phyloP scores from a whole-genome alignment of 2,888 invertebrate species.

The Gandaritis pyraliata region DNA sequence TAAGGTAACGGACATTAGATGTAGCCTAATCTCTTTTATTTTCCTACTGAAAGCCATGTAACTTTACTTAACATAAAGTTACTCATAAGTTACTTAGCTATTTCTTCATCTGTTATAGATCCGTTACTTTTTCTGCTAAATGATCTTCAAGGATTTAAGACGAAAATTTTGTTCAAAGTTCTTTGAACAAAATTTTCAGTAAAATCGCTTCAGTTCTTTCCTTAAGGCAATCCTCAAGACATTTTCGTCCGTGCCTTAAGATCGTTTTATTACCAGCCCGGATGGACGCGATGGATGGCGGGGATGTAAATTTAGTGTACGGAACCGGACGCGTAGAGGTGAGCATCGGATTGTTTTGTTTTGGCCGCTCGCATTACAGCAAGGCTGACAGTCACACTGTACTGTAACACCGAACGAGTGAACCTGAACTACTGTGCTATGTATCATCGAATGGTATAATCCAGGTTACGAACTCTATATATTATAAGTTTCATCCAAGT shows the following conservation, averaged over 20 bases:
- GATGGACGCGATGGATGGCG: slow-evolving; percentile 83
- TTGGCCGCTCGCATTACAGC: slow-evolving; percentile 73
- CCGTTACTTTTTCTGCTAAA: background rate
- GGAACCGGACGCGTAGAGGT: slow-evolving; percentile 81
- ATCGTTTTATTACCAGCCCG: slow-evolving; percentile 82
- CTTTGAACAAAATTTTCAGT: background rate
- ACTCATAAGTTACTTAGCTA: no score
- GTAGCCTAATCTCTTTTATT: no score
- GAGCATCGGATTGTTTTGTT: slow-evolving; percentile 83
- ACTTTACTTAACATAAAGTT: no score
- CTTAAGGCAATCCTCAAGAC: slow-evolving; percentile 62
- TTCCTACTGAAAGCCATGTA: no score
- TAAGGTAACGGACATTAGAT: no score
- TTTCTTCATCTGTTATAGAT: background rate
- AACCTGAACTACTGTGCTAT: background rate
- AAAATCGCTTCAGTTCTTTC: slow-evolving; percentile 41
- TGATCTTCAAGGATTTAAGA: no score
- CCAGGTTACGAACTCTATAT: no score
- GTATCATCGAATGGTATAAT: no score
- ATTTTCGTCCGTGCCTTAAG: slow-evolving; percentile 78
- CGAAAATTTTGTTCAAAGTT: no score
- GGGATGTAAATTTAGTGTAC: slow-evolving; percentile 83
- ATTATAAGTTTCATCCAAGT: no score
- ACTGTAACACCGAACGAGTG: slow-evolving; percentile 29
- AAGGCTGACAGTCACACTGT: slow-evolving; percentile 58